Evolutionary conservation across 1,140 invertebrate species (phyloP).

Genomic region (Drosophila athabasca): DNA sequence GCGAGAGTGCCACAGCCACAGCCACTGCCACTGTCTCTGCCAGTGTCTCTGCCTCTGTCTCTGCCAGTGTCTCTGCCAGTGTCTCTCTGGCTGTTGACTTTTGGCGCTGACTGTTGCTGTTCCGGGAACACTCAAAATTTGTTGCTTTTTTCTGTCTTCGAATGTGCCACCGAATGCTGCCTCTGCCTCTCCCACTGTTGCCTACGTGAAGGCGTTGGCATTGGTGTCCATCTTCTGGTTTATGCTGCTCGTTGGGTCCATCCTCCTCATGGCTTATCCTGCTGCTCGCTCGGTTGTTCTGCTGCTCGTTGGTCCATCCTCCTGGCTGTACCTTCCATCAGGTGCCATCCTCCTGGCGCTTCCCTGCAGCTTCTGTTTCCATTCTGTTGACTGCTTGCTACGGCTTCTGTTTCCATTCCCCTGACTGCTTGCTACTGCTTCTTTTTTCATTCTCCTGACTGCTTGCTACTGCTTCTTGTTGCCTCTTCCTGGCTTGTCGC

Average conservation of each 20-base stretch:
- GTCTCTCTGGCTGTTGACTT: conserved; percentile 38
- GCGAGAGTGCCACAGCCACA: not conserved
- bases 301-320: too few species aligned
- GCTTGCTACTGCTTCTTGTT: not conserved
- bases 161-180: too few species aligned
- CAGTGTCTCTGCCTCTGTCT: not conserved
- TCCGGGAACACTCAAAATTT: too few species aligned
- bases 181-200: conserved; percentile 11
- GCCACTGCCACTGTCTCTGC: not conserved
- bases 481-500: not conserved
- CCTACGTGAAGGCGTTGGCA: conserved; percentile 53
- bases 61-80: not conserved
- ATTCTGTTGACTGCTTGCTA: not conserved
- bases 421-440: not conserved
- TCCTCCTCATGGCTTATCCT: not conserved
- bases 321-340: not conserved
- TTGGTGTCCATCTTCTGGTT: conserved; percentile 1
- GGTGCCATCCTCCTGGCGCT: conserved; percentile 3
- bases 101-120: conserved; percentile 14
- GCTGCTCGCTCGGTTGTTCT: too few species aligned
- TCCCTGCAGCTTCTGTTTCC: not conserved
- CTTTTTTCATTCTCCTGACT: not conserved
- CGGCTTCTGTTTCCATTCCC: not conserved
- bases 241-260: too few species aligned
- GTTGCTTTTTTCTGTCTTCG: too few species aligned